phyloP scores from a whole-genome alignment of 2,888 invertebrate genomes.

The Caenorhabditis sulstoni region DNA sequence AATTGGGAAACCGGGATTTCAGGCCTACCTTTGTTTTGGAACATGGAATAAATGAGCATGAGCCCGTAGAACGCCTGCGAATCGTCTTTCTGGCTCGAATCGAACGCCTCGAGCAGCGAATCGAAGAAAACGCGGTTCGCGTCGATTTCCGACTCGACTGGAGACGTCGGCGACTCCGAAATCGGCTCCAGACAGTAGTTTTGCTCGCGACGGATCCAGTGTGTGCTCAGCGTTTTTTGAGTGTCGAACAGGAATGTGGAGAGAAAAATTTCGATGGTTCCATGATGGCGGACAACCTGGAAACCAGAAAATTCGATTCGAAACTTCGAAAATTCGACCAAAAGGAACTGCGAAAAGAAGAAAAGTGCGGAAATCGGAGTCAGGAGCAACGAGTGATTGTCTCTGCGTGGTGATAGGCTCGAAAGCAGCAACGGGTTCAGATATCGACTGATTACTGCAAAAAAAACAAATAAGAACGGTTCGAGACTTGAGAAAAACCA shows the following conservation, averaged over 20 bases:
- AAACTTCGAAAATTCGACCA: conserved; percentile 54
- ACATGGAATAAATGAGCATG: conserved; percentile 93
- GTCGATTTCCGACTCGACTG: conserved; percentile 1
- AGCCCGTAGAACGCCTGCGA: conserved; percentile 93
- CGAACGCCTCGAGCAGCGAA: conserved; percentile 90
- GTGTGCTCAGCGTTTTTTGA: conserved; percentile 55
- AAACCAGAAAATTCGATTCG: background rate
- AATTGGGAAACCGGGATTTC: background rate
- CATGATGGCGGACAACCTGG: conserved; percentile 61
- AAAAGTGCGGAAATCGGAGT: conserved; percentile 76
- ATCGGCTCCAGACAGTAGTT: conserved; percentile 46
- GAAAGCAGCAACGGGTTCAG: conserved; percentile 63
- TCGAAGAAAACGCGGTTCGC: conserved; percentile 87
- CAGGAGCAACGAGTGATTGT: conserved; percentile 72
- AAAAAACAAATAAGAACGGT: background rate
- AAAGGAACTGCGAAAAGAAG: conserved; percentile 74
- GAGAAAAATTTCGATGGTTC: conserved; percentile 72
- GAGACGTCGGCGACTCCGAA: background rate
- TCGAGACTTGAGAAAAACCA: background rate
- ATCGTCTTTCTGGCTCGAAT: conserved; percentile 91
- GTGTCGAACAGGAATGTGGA: conserved; percentile 77
- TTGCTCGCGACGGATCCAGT: conserved; percentile 68
- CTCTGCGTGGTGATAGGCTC: conserved; percentile 58
- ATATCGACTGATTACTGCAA: conserved; percentile 55
- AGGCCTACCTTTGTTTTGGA: conserved; percentile 91